Conservation (phyloP, 2,888 invertebrate genomes). For the Agonopterix heracliana region DNA sequence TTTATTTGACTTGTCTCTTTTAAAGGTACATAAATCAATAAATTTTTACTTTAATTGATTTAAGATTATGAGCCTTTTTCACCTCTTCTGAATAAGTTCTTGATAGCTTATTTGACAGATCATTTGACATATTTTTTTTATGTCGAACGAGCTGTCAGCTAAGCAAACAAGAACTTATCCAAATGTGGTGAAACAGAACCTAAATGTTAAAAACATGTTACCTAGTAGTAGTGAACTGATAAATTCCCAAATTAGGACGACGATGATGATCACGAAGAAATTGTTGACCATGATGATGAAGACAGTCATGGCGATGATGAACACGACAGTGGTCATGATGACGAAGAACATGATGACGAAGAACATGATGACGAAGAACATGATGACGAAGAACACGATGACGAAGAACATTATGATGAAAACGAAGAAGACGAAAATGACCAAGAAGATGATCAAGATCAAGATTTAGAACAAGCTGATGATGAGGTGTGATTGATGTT, state of each 20-base stretch:
- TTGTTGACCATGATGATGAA: slow-evolving; percentile 15
- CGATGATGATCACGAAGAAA: slow-evolving; percentile 35
- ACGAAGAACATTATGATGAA: slow-evolving; percentile 27
- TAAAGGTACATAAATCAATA: too few species aligned
- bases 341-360: slow-evolving; percentile 32
- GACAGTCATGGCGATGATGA: slow-evolving; percentile 44
- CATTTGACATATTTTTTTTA: too few species aligned
- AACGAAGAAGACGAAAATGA: slow-evolving; percentile 33
- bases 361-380: slow-evolving; percentile 36
- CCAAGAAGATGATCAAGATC: slow-evolving; percentile 40
- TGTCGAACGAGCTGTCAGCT: too few species aligned
- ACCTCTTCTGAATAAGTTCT: too few species aligned
- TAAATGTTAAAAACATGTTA: too few species aligned
- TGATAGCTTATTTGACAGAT: too few species aligned
- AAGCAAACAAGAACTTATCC: too few species aligned
- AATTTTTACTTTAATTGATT: too few species aligned
- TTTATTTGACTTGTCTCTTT: too few species aligned
- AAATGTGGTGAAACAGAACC: too few species aligned
- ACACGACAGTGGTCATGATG: slow-evolving; percentile 36
- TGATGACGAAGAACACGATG: slow-evolving; percentile 32
- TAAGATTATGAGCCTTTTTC: too few species aligned
- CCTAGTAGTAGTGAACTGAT: too few species aligned
- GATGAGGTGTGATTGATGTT: slow-evolving; percentile 26
- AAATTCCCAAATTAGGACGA: slow-evolving; percentile 1
- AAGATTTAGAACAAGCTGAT: slow-evolving; percentile 29